Base-by-base conservation (phyloP, 23 tunicate genomes). In the Clavelina lepadiformis region DNA sequence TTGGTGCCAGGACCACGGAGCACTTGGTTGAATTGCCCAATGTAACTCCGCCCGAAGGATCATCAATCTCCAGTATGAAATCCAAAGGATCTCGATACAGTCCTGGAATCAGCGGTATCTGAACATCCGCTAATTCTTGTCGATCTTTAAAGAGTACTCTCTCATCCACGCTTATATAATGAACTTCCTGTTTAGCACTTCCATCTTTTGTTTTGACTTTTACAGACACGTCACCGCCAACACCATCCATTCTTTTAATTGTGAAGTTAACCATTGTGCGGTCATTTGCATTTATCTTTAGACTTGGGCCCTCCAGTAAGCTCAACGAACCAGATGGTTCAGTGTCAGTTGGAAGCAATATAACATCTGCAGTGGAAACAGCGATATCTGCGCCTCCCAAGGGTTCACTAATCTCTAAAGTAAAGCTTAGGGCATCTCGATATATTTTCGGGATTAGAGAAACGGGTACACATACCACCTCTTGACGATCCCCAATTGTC, bases 51-150 rank as follows among this genome's bases (percentile, higher is more conserved):
- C 72, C 79, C 32, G 58, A 34, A 11, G 72, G 71, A 31, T 86
- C 53, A 24, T 62, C 56, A 20, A 86, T 26, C 50, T 77, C 85
- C 27, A 86, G 76, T 19, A 37, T 46, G 46, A 86, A 78, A 29
- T 33, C 56, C 25, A 77, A 29, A 20, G 67, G 27, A 35, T 68
- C 61, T 4, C 37, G 50, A 31, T 34, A 47, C 20, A 22, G 38
- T 3, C 26, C 29, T 35, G 51, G 49, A 15, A 41, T 41, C 13
- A 41, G 49, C 11, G 49, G 49, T 11, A 41, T 41, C 15, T 41
- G 13, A 11, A 41, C 49, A 11, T 8, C 49, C 11, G 49, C 11
- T 41, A 8, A 11, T 15, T 41, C 49, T 41, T 41, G 49, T 53
- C 59, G 21, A 53, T 53, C 24, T 18, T 53, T 13, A 53, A 53